These are phyloP conservation scores for Scaptomyza cyrtandrae DNA, from an alignment of 2,888 invertebrate genomes.

Conservation along the genomic window DNA sequence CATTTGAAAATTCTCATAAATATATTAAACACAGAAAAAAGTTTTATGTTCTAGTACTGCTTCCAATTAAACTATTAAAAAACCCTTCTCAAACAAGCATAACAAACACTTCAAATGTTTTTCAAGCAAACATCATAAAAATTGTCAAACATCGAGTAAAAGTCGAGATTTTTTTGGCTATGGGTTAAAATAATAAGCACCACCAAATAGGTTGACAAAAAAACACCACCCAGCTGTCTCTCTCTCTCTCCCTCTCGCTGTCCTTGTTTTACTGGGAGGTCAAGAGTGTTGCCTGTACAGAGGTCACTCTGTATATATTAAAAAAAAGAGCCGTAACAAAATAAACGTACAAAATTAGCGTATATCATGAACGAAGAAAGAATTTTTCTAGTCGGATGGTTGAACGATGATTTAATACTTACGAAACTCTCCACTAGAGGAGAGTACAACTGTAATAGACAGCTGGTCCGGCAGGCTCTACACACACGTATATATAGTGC, in stretches of 20 bases:
- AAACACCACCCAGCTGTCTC: slow-evolving; percentile 21
- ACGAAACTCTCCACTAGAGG: background rate
- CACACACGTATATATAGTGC: slow-evolving; percentile 1
- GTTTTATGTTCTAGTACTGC: background rate
- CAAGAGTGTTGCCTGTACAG: slow-evolving; percentile 50
- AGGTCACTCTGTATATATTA: slow-evolving; percentile 58
- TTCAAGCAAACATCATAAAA: slow-evolving; percentile 56
- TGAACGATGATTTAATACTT: slow-evolving; percentile 46
- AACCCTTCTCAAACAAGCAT: slow-evolving; percentile 8
- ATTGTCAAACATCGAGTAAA: slow-evolving; percentile 41
- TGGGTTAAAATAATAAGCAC: slow-evolving; percentile 30
- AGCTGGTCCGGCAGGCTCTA: slow-evolving; percentile 52
- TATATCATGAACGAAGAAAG: slow-evolving; percentile 26
- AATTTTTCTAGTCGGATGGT: slow-evolving; percentile 38
- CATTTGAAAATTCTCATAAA: no score
- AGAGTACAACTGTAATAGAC: slow-evolving; percentile 34
- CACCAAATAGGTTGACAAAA: slow-evolving; percentile 33
- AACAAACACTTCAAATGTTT: slow-evolving; percentile 48
- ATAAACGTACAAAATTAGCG: slow-evolving; percentile 48
- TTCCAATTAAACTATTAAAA: slow-evolving; percentile 20
- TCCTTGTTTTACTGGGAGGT: slow-evolving; percentile 54
- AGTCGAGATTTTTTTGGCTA: slow-evolving; percentile 20
- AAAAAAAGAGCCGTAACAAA: slow-evolving; percentile 56
- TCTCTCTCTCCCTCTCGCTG: background rate
- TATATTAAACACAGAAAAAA: background rate